Evolutionary conservation across 1,140 invertebrate species (phyloP).

Genomic region (Trichogramma pretiosum): DNA sequence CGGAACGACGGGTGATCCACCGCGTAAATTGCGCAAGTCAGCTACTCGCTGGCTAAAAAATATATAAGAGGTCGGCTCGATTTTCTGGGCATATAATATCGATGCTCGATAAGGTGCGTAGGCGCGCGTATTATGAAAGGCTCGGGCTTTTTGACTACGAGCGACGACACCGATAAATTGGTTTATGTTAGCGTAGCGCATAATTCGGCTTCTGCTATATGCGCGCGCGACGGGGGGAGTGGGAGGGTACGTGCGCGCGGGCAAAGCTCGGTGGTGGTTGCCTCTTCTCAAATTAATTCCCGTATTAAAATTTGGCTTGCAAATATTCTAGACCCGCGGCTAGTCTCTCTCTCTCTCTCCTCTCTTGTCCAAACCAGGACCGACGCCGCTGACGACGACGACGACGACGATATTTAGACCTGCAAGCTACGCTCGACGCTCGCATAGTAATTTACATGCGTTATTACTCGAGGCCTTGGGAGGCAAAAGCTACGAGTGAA

Average conservation of each 20-base stretch:
- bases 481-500: background rate
- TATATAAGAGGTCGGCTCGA: no score
- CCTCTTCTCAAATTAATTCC: constrained; percentile 47
- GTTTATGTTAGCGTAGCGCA: no score
- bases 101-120: no score
- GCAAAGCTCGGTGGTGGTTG: background rate
- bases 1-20: no score
- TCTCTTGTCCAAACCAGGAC: constrained; percentile 12
- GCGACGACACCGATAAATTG: constrained; percentile 28
- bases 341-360: constrained; percentile 20
- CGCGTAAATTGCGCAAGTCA: no score
- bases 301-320: constrained; percentile 50
- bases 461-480: constrained; percentile 37
- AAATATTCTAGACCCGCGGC: constrained; percentile 45
- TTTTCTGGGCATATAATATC: no score
- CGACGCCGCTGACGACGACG: no score
- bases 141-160: no score
- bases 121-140: no score
- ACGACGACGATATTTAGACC: no score
- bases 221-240: constrained; percentile 2
- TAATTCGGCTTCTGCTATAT: constrained; percentile 28
- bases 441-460: constrained; percentile 47
- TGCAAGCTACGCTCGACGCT: constrained; percentile 23
- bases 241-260: background rate
- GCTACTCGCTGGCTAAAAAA: no score